These are phyloP conservation scores for Campoletis raptor DNA, from an alignment of 2,888 invertebrate genomes.

Conservation along the genomic window DNA sequence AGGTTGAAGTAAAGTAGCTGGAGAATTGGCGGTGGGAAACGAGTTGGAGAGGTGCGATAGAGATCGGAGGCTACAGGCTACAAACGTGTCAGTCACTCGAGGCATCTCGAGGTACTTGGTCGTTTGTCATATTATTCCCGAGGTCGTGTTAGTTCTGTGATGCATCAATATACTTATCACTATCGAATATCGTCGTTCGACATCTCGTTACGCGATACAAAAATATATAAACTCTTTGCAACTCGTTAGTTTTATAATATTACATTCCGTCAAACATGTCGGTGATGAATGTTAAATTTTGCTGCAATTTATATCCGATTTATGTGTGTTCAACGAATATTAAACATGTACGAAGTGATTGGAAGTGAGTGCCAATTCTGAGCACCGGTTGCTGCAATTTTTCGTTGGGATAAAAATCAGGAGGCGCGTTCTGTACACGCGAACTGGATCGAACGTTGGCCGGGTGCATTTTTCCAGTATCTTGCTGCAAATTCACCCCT, in stretches of 20 bases:
- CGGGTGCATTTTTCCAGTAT: slow-evolving; percentile 49
- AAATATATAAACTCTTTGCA: background rate
- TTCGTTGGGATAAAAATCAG: slow-evolving; percentile 55
- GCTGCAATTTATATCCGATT: background rate
- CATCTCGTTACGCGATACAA: background rate
- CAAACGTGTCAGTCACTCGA: slow-evolving; percentile 56
- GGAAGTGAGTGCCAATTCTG: slow-evolving; percentile 12
- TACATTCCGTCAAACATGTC: background rate
- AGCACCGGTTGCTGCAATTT: slow-evolving; percentile 63
- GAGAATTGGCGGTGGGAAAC: slow-evolving; percentile 8
- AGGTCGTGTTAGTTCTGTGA: background rate
- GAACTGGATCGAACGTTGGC: slow-evolving; percentile 58
- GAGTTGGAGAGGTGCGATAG: slow-evolving; percentile 10
- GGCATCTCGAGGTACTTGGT: slow-evolving; percentile 51
- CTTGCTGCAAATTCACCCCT: slow-evolving; percentile 18
- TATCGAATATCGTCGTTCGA: slow-evolving; percentile 15
- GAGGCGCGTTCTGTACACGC: slow-evolving; percentile 39
- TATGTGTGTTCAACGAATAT: background rate
- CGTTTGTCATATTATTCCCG: background rate
- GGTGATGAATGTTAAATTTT: background rate
- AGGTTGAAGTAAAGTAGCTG: slow-evolving; percentile 1
- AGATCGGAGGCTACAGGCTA: slow-evolving; percentile 22
- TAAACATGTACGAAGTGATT: background rate
- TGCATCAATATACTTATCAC: slow-evolving; percentile 27
- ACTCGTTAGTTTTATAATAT: background rate